Evolutionary conservation across 2,888 invertebrate species (phyloP).

Genomic region (Vandiemenella viatica): DNA sequence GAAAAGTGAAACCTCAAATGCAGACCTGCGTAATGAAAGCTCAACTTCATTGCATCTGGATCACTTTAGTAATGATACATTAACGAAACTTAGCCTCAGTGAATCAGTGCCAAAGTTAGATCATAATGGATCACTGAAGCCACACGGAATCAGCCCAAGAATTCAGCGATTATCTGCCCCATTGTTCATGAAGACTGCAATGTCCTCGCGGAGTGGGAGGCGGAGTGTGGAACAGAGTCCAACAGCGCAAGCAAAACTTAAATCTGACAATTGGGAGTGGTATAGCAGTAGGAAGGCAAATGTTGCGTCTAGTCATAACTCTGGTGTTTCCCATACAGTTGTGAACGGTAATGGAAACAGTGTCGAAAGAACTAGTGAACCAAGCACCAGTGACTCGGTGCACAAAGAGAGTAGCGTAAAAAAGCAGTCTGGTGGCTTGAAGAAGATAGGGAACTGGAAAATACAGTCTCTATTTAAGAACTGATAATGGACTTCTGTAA

Average conservation of each 20-base stretch:
- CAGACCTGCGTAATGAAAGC: neutral
- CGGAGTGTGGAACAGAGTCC: conserved; percentile 1
- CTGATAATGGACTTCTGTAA: too few species aligned
- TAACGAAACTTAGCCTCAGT: neutral
- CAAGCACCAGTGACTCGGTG: neutral
- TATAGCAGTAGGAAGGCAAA: conserved; percentile 19
- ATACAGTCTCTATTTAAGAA: too few species aligned
- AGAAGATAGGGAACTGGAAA: too few species aligned
- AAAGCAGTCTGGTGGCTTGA: too few species aligned
- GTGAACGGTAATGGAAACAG: neutral
- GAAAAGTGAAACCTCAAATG: too few species aligned
- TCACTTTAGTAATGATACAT: neutral
- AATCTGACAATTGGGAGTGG: conserved; percentile 27
- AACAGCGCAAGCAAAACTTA: conserved; percentile 19
- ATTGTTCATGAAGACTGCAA: conserved; percentile 31
- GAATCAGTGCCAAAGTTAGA: neutral
- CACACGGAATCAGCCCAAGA: neutral
- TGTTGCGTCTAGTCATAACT: conserved; percentile 16
- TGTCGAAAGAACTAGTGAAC: neutral
- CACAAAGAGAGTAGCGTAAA: neutral
- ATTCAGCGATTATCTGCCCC: conserved; percentile 21
- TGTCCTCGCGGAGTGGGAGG: conserved; percentile 23
- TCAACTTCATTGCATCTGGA: neutral
- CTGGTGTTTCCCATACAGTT: neutral
- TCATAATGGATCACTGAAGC: conserved; percentile 4